Base-by-base conservation (phyloP, 2,113 vertebrate genomes). In the Lepidothrix coronata region DNA sequence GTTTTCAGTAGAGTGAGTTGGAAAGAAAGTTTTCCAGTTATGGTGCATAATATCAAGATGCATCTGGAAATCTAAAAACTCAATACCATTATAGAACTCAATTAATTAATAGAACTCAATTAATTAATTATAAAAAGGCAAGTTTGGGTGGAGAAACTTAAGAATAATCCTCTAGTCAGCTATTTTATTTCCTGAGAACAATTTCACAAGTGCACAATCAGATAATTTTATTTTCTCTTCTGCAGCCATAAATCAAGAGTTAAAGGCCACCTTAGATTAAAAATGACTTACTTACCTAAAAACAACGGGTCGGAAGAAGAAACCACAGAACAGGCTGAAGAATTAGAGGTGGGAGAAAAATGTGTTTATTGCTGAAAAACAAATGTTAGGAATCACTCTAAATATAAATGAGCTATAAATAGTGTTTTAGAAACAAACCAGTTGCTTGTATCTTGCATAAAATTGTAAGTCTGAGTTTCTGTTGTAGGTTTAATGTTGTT, bases 251-350 rank as follows among this genome's bases (percentile, higher is more conserved):
- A 99, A 97, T 99, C 99, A 84, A 98, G 98, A 97, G 99, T 99
- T 89, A 99, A 99, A 98, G 99, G 99, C 95, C 98, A 99, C 91
- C 98, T 99, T 94, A 98, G 99, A 96, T 98, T 99, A 90, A 99
- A 99, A 98, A 99, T 99, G 99, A 99, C 99, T n/a, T 99, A 99
- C 75, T 96, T 99, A 71, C 99, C 99, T 88, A 99, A 99, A 97
- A 98, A 93, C 96, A 96, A 75, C 44, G 98, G 98, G 37, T 98
- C 99, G 70, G 99, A 98, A 95, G 99, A 99, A 46, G 99, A 99
- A 84, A 94, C 97, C 5, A 49, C 97, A 39, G 98, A 99, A 85
- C 99, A 98, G 94, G 97, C 97, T 9, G 99, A 99, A 92, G 98
- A 99, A 67, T 75, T 97, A 30, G 99, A 99, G 97, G 99, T 99